Base-by-base conservation (phyloP, 2,888 invertebrate species). In the Cylloceria caligata region DNA sequence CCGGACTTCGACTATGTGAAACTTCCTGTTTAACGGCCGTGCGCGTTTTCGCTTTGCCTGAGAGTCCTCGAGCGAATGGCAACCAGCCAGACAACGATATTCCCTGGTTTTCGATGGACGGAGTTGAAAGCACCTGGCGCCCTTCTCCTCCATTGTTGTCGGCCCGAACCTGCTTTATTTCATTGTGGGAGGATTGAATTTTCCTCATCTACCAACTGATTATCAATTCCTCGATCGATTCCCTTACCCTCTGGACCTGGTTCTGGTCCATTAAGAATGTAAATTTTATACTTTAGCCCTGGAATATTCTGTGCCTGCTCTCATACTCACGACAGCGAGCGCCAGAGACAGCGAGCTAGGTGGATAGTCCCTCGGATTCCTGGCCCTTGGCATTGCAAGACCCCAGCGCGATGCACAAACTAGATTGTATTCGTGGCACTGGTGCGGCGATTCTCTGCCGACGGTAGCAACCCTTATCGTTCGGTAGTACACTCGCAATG, bases 11-110 rank as follows among this genome's bases (percentile, higher is more conserved):
- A 81, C 67, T 78, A 79, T 71, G 81, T 67, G 69, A 71, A 84
- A 84, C 81, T 84, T 83, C 68, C 78, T 81, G 83, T 83, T 85
- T 85, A 84, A 85, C 72, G 83, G 64, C 67, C 72, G 69, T 78
- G 34, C 64, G 62, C 21, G 67, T 47, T 45, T 47, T 64, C 30
- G 64, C 64, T 68, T 42, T 24, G 72, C 77, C 45, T 11, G 55
- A 71, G 71, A 75, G 62, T 77, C 75, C 67, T 74, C 55, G 49
- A 73, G 68, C 77, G 65, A 75, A 80, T 85, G 80, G 81, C 84
- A 81, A 62, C 36, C 42, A 75, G 79, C 84, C 80, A 84, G 71
- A 79, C 65, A 71, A 74, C 73, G 36, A 60, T 69, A 27, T 57
- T 24, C 60, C 24, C 52, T 21, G 9, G 45, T 36, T 21, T 39